Evolutionary conservation across 2,113 vertebrate genomes (phyloP), one percentile per base, ranked within the genome.

Genomic region (Stictonetta naevosa): DNA sequence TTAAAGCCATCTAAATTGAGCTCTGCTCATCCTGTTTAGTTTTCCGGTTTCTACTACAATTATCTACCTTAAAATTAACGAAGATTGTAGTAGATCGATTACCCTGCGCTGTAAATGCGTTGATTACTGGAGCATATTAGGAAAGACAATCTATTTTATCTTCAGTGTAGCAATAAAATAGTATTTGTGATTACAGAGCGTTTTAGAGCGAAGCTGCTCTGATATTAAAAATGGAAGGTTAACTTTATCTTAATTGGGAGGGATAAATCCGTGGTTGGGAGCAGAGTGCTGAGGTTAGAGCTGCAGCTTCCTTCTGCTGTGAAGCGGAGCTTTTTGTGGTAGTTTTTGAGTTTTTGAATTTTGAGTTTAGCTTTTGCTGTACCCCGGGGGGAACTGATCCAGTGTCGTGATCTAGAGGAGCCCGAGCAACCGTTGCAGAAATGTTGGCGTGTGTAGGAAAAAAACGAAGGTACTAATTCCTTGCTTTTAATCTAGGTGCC

Each of bases 401-500:
- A 48, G 53, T 40, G 63, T 62, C 52, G 60, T n/a, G 52, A 28
- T 21, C 20, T 10, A 22, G 40, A 21, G 40, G 63, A 86, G 31
- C 71, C 64, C n/a, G 63, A 86, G 69, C 56, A 53, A 7, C 64
- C 58, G 21, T 8, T 84, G 56, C 20, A 36, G 74, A n/a, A 66
- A 10, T 71, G 74, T 48, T 86, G 29, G 20, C 10, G 4, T 2
- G 53, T 13, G 5, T 73, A 76, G n/a, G 16, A 22, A 58, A 78
- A 66, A 44, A 42, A 8, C 12, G 6, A 42, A 44, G 62, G 6
- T 62, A 29, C 38, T 89, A 10, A 93, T 14, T 90, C 7, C 17
- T 82, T 85, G 76, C 21, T 97, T 96, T 93, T 95, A 26, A 55
- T 95, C 50, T 79, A 99, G 99, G 98, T 99, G 99, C 97, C 98